Evolutionary conservation across 2,113 vertebrate genomes (phyloP), one percentile per base, ranked within the genome.

Genomic region (Leucosticte australis): DNA sequence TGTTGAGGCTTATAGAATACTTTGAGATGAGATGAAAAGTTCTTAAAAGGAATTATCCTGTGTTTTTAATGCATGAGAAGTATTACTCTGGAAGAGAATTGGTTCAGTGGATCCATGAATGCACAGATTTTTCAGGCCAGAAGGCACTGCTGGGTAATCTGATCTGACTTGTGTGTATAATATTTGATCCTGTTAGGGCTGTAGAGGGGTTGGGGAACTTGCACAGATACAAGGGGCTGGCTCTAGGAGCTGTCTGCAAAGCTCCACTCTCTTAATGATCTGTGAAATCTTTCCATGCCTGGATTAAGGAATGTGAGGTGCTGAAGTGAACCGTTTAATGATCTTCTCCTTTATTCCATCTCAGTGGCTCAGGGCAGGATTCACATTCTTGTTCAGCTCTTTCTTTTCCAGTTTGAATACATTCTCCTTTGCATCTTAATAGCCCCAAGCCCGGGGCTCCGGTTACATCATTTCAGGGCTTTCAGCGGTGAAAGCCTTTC

Each of bases 341-440:
- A 77, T 91, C 86, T 89, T 33, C 82, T 91, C 31, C 60, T 92
- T 91, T 91, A 67, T 95, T 92, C 64, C 62, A 4, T 89, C 35
- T 49, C 63, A 42, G 82, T 73, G 90, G 33, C 59, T 88, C 56
- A 3, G 82, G 81, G 55, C 14, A 4, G 47, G 63, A 87, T 74
- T 96, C 89, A 26, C 78, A 85, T 92, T 91, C 91, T 46, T 63
- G 50, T 46, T 42, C 71, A 69, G 83, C 63, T 62, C 78, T 75
- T 50, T 92, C 53, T 92, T 75, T 77, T 26, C 3, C 3, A 20
- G n/a, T 68, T 50, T 89, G 84, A 95, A 93, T 92, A 8, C 37
- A 0, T 65, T 70, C 92, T 90, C 35, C 41, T 97, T 95, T 96
- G 94, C 93, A 83, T 95, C 53, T 95, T 30, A 94, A 84, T 95